Conservation (phyloP, 2,888 invertebrate genomes). For the Drosophila formosana region DNA sequence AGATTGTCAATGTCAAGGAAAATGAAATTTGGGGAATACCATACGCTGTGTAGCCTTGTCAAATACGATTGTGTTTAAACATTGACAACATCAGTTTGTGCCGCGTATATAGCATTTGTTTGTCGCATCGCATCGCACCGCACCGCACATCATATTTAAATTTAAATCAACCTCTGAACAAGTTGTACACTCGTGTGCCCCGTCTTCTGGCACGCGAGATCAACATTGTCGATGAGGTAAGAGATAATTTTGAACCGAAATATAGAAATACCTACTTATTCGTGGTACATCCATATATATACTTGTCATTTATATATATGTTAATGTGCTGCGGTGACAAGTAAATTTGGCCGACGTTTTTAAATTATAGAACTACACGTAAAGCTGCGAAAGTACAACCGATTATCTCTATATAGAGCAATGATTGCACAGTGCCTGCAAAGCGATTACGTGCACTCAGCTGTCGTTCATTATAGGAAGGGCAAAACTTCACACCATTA, state of each 20-base stretch:
- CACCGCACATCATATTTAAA: constrained; percentile 48
- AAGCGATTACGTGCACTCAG: constrained; percentile 12
- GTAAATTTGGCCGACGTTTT: constrained; percentile 14
- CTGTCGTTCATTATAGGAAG: constrained; percentile 1
- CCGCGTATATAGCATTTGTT: constrained; percentile 28
- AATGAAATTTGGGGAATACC: constrained; percentile 42
- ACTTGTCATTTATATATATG: constrained; percentile 15
- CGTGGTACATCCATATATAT: constrained; percentile 12
- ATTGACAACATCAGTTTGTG: constrained; percentile 22
- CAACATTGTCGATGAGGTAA: constrained; percentile 57
- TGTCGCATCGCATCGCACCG: constrained; percentile 15
- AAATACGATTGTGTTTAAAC: constrained; percentile 18
- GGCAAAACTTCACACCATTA: constrained; percentile 52
- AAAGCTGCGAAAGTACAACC: constrained; percentile 12
- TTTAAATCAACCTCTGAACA: constrained; percentile 46
- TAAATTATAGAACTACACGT: constrained; percentile 7
- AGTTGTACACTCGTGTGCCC: constrained; percentile 36
- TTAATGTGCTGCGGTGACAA: constrained; percentile 28
- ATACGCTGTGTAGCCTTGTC: constrained; percentile 18
- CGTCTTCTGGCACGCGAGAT: constrained; percentile 56
- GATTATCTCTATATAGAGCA: constrained; percentile 1
- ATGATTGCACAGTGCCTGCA: constrained; percentile 1
- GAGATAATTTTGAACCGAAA: constrained; percentile 49
- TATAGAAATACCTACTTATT: constrained; percentile 1
- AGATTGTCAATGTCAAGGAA: constrained; percentile 37